Evolutionary conservation across 2,797 vertebrate species (phyloP), one percentile per base, ranked within the genome.

Genomic region (Podargus strigoides): DNA sequence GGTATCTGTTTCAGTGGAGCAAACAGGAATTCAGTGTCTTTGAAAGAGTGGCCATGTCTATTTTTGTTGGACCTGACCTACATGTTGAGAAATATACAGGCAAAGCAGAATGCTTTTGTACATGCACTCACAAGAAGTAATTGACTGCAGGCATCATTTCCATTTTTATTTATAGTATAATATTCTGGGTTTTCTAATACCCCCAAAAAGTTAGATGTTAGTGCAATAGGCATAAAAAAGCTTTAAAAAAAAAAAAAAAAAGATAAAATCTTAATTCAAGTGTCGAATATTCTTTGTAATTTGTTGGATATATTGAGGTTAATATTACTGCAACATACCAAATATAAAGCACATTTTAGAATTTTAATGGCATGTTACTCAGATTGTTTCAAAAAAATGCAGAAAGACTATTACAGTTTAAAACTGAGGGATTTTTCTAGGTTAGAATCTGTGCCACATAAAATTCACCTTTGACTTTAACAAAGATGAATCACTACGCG

Each of bases 1-100:
- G 41, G 42, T 50, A 20, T 36, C 6, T 46, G 0, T 74, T 73
- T 74, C 55, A 42, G 52, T 60, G 56, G 12, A 49, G 7, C 62
- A 70, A 55, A n/a, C 28, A 55, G 26, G n/a, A 64, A 69, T 59
- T 72, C 50, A 46, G 9, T 62, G 34, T 62, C 53, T 63, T 44
- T 44, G 4, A 15, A 64, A 41, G n/a, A 3, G 6, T 55, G 26
- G 14, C 28, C 9, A 9, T 0, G 0, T 24, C 36, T 13, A 11
- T 47, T 87, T 62, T 39, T 53, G 22, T 41, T 55, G 56, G 30
- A 41, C 10, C 26, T 59, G 39, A 64, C n/a, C 46, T 44, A 36
- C 4, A 12, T 17, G 36, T 46, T 58, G 52, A 64, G 55, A 64
- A 49, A 15, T 53, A 24, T 0, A 1, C 60, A 72, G 36, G 28